Conservation (phyloP, 2,797 vertebrate species). For the Phalanger gymnotis region DNA sequence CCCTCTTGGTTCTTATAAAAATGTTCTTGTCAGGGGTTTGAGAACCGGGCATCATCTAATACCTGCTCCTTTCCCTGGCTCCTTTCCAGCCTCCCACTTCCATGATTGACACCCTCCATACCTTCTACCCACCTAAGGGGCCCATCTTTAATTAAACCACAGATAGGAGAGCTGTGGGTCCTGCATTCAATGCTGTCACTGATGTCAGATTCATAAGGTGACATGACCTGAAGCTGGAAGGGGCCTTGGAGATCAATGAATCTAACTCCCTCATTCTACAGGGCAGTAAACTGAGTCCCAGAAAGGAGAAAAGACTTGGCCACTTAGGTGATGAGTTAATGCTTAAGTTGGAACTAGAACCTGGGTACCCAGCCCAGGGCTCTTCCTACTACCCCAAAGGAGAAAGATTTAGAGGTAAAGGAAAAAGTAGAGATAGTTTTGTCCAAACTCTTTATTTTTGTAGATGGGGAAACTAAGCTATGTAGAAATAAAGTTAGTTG, state of each 20-base stretch:
- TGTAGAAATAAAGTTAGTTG: neutral
- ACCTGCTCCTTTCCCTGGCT: neutral
- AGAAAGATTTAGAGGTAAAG: neutral
- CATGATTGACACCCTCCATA: neutral
- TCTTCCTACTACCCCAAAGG: neutral
- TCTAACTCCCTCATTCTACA: neutral
- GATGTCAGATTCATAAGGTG: neutral
- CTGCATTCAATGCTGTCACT: neutral
- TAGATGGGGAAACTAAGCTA: neutral
- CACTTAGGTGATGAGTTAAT: neutral
- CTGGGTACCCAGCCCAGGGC: neutral
- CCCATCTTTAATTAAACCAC: neutral
- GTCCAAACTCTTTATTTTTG: neutral
- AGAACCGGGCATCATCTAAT: neutral
- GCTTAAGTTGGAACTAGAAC: neutral
- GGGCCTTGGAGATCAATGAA: neutral
- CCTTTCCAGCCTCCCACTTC: neutral
- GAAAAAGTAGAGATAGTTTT: neutral
- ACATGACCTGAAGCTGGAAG: neutral
- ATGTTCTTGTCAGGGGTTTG: neutral
- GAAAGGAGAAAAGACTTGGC: neutral
- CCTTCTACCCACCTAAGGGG: neutral
- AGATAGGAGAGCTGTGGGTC: neutral
- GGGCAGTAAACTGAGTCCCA: neutral
- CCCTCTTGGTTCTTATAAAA: slow-evolving; percentile 8